Evolutionary conservation across 1,140 invertebrate genomes (phyloP).

Genomic region (Ruditapes philippinarum): DNA sequence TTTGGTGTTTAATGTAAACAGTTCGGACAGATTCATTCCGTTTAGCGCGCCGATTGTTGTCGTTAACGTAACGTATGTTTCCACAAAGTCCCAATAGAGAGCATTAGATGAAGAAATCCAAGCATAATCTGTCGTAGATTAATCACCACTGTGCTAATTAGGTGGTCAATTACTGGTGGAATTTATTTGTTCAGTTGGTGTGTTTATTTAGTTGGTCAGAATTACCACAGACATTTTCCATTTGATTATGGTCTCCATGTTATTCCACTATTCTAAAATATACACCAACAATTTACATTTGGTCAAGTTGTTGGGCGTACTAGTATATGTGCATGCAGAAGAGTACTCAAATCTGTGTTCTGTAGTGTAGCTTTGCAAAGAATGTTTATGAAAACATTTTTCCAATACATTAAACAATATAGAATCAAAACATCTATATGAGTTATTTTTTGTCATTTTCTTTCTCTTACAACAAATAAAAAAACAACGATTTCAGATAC

Average conservation of each 20-base stretch:
- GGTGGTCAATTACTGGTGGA: background rate
- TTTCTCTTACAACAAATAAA: no score
- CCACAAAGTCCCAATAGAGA: background rate
- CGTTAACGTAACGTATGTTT: conserved; percentile 21
- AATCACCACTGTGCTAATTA: background rate
- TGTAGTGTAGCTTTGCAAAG: no score
- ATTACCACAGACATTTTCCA: background rate
- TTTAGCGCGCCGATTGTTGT: background rate
- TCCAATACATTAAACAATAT: no score
- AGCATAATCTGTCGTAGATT: conserved; percentile 16
- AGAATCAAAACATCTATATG: no score
- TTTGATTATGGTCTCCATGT: background rate
- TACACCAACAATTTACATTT: no score
- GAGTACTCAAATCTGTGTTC: no score
- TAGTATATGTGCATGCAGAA: no score
- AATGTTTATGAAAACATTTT: no score
- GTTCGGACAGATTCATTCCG: background rate
- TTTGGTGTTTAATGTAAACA: background rate
- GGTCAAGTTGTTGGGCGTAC: no score
- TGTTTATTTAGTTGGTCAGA: background rate
- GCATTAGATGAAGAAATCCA: background rate
- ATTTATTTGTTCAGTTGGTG: background rate
- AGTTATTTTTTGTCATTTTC: no score
- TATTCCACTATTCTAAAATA: no score
- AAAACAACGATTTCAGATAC: no score